These are phyloP conservation scores for Tethya wilhelma DNA, from an alignment of 37 sponge, comb jelly and placozoan species.

Conservation along the genomic window DNA sequence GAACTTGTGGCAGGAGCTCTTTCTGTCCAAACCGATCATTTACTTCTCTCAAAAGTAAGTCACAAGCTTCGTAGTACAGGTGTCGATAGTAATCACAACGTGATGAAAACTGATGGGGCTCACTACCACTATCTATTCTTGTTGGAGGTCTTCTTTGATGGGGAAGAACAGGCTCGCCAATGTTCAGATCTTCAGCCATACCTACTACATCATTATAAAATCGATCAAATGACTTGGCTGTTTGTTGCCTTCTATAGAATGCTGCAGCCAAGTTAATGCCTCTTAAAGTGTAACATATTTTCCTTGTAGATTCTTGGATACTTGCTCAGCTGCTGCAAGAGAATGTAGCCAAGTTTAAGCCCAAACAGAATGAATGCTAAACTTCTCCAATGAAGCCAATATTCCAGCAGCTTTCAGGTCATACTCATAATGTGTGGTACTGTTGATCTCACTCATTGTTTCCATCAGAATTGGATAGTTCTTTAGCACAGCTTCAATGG, in stretches of 20 bases:
- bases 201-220: slow-evolving; percentile 32
- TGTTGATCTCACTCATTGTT: slow-evolving; percentile 40
- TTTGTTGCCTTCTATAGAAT: slow-evolving; percentile 34
- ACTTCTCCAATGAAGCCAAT: slow-evolving; percentile 53
- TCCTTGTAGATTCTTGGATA: slow-evolving; percentile 28
- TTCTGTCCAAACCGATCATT: slow-evolving; percentile 28
- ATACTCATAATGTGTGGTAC: slow-evolving; percentile 65
- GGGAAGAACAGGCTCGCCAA: slow-evolving; percentile 28
- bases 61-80: slow-evolving; percentile 22
- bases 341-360: slow-evolving; percentile 21
- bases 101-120: slow-evolving; percentile 33
- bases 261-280: slow-evolving; percentile 35
- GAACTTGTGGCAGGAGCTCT: slow-evolving; percentile 17
- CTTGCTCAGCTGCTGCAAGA: slow-evolving; percentile 25
- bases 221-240: slow-evolving; percentile 16
- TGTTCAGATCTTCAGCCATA: slow-evolving; percentile 9
- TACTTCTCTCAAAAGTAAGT: slow-evolving; percentile 29
- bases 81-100: slow-evolving; percentile 27
- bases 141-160: slow-evolving; percentile 39
- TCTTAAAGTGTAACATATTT: slow-evolving; percentile 50
- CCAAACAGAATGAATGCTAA: slow-evolving; percentile 59
- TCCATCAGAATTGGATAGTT: slow-evolving; percentile 55
- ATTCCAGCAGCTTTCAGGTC: slow-evolving; percentile 63
- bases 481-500: slow-evolving; percentile 59
- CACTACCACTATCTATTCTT: slow-evolving; percentile 10